Evolutionary conservation across 2,888 invertebrate genomes (phyloP), one percentile per base, ranked within the genome.

Genomic region (Venusia cambrica): DNA sequence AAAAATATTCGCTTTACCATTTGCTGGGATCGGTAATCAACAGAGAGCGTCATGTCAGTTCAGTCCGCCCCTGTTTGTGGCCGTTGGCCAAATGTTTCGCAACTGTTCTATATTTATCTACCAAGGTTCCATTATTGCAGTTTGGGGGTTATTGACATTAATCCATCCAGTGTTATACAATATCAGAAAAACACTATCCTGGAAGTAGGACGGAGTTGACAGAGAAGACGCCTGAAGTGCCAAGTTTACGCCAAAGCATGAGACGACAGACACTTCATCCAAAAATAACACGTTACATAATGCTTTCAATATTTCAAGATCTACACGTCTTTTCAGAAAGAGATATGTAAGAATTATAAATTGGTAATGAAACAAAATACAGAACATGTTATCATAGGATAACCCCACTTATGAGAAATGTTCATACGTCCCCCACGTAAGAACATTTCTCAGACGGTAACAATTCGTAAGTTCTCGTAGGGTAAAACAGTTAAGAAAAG

Each of bases 81-180:
- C 78, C 50, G 41, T 41, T 58, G 63, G 84, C 85, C 85, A 85
- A 79, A 58, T 68, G 67, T 84, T 80, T 83, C 80, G 76, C 73
- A 83, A 83, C 64, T 45, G 57, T 54, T 72, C 74, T 83, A 83
- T 71, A 73, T 78, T 71, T 81, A 76, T 55, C 48, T 62, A 62
- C 72, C 80, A 84, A 83, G 84, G 83, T 81, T 80, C 69, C 68
- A 69, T 68, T 68, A 66, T 73, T 74, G 75, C 73, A 75, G 73
- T 84, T 83, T 79, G 76, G 74, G 61, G 85, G 85, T 87, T 84
- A 85, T 83, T 87, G 85, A 87, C 87, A 77, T 78, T 72, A 72
- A 57, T 62, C 65, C 54, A 57, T 62, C 65, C 54, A 48, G 53
- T 48, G 60, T 79, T 77, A 74, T 72, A 74, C 69, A 76, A 76